phyloP scores from a whole-genome alignment of 2,113 vertebrate species.

The Alethe castanea region DNA sequence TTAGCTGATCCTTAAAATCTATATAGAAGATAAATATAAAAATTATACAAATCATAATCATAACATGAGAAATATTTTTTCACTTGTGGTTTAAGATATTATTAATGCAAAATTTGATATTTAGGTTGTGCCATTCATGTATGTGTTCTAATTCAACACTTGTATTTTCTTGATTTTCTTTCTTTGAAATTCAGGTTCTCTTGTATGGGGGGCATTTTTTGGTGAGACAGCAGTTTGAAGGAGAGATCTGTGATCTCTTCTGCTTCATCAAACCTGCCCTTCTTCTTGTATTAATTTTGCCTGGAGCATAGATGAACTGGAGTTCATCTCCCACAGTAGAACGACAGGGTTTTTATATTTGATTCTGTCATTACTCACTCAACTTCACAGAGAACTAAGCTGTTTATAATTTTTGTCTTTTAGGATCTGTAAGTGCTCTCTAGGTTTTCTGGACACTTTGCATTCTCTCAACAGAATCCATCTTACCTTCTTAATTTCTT shows the following conservation, averaged over 20 bases:
- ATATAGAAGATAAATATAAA: not conserved
- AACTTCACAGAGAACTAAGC: not conserved
- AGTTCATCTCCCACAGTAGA: not conserved
- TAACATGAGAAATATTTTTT: not conserved
- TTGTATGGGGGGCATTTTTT: not conserved
- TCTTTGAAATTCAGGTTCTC: not conserved
- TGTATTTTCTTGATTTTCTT: not conserved
- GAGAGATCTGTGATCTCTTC: not conserved
- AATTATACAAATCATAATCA: not conserved
- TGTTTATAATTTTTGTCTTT: not conserved
- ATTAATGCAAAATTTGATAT: not conserved
- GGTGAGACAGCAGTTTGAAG: not conserved
- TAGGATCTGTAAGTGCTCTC: not conserved
- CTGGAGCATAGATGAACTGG: not conserved
- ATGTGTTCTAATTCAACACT: not conserved
- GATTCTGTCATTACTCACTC: not conserved
- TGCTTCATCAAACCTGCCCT: not conserved
- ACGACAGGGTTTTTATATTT: not conserved
- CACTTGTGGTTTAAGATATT: not conserved
- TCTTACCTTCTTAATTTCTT: not conserved
- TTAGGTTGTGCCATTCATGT: not conserved
- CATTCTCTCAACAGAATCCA: not conserved
- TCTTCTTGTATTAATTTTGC: not conserved
- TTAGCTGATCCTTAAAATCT: not conserved
- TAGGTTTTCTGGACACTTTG: not conserved